phyloP scores from a whole-genome alignment of 2,797 vertebrate species.

The Picus viridis region DNA sequence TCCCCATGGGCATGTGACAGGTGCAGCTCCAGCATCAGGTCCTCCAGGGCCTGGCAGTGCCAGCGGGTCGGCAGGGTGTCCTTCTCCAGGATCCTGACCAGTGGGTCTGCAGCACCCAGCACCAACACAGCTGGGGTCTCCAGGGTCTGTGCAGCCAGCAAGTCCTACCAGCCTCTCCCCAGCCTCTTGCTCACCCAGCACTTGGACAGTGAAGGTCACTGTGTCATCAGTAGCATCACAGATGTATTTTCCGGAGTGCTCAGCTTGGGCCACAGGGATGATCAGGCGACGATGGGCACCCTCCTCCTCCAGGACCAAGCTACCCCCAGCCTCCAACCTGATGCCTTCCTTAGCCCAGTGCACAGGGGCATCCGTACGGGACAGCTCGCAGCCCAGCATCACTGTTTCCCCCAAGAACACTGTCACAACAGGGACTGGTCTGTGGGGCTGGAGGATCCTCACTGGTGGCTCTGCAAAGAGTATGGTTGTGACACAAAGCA shows the following conservation, averaged over 20 bases:
- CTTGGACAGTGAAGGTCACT: conserved; percentile 88
- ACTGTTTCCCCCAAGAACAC: conserved; percentile 82
- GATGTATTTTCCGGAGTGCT: conserved; percentile 88
- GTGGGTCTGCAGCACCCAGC: conserved; percentile 79
- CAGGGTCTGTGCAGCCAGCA: background rate
- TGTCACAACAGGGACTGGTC: conserved; percentile 77
- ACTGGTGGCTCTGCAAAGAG: conserved; percentile 86
- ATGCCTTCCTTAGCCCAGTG: conserved; percentile 88
- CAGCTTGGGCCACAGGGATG: conserved; percentile 77
- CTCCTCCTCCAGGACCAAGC: conserved; percentile 85
- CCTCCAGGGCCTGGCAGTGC: conserved; percentile 83
- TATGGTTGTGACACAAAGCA: background rate
- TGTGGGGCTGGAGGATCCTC: conserved; percentile 84
- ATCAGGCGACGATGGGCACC: conserved; percentile 83
- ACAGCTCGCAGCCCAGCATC: conserved; percentile 89
- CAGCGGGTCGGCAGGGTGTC: conserved; percentile 76
- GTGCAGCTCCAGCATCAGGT: conserved; percentile 90
- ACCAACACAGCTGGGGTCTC: conserved; percentile 11
- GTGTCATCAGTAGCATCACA: conserved; percentile 84
- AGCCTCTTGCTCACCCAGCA: conserved; percentile 84
- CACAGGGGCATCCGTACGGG: conserved; percentile 82
- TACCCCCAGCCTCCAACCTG: conserved; percentile 84
- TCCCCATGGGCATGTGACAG: conserved; percentile 86
- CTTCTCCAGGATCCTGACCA: conserved; percentile 85
- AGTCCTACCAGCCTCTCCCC: background rate